Base-by-base conservation (phyloP, 2,113 vertebrate species). In the Callipepla squamata region DNA sequence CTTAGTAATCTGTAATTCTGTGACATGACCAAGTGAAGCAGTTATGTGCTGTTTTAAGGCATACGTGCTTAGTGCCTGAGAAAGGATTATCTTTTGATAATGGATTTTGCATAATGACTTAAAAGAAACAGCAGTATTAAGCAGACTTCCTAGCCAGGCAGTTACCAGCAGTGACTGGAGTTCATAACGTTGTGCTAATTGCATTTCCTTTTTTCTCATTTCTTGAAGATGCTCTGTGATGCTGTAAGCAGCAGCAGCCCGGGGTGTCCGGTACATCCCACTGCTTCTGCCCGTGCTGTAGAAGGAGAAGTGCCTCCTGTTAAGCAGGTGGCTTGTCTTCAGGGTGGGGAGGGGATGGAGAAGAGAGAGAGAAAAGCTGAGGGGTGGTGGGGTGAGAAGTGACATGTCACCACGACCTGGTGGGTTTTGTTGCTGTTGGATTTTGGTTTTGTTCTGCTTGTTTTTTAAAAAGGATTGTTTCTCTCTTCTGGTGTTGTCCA, bases 401-500 rank as follows among this genome's bases (percentile, higher is more conserved):
- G 61, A 34, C 36, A 13, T 8, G 14, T 7, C 8, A 32, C 13
- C 61, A 40, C 2, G 14, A 11, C 40, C 36, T 62, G 34, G 23
- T 62, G 59, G 22, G 15, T 38, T 38, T 36, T 36, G 14, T 53
- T 55, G 53, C 26, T 55, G 30, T 57, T 57, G 30, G 28, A 19
- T 57, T 57, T 32, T 57, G 53, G 53, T 55, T 30, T 55, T 16
- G 53, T 38, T 15, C 21, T 26, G 23, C 23, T 38, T 58, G 6
- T 20, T 61, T 62, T 67, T 51, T 38, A 15, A 51, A 62, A 58
- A 8, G 40, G 8, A 12, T 55, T 21, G 8, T 72, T 75, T 84
- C 38, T 16, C n/a, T 28, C 14, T 11, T 63, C n/a, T 85, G 0
- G 0, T 55, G n/a, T 26, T 67, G 28, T 53, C 15, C 63, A 45